A percentile compares a stretch with the other conserved stretches of the same genome.
Evolutionary conservation across 2,113 vertebrate genomes (phyloP).

Genomic region (Rhinolophus sinicus): DNA sequence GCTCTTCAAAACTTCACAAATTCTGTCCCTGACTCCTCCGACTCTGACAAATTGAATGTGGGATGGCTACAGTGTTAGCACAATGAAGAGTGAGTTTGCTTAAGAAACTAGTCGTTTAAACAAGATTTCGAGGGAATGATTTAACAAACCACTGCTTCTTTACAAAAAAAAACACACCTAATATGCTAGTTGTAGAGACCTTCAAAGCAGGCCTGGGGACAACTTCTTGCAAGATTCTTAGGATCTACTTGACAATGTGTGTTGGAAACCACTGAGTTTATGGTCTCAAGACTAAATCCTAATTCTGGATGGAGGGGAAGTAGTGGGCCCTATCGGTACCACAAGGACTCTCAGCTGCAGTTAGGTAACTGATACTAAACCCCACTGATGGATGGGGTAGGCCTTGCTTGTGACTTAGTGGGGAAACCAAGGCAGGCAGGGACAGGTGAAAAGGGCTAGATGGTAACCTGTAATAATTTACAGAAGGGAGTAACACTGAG

Average conservation of each 20-base stretch:
- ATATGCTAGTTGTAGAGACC: not conserved
- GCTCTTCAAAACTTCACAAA: not conserved
- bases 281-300: not conserved
- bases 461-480: not conserved
- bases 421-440: not conserved
- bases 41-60: not conserved
- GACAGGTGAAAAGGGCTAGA: not conserved
- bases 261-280: not conserved
- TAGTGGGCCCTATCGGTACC: not conserved
- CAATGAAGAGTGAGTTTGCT: not conserved
- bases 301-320: not conserved
- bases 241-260: not conserved
- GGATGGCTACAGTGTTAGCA: not conserved
- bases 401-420: not conserved
- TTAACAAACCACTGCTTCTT: slow-evolving; percentile 48
- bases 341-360: not conserved
- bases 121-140: not conserved
- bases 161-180: slow-evolving; percentile 53
- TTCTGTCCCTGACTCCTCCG: not conserved
- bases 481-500: not conserved
- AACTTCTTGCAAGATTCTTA: slow-evolving; percentile 11
- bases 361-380: not conserved
- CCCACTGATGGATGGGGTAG: not conserved
- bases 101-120: slow-evolving; percentile 8
- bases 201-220: not conserved